A percentile compares a stretch with the other conserved stretches of the same genome.
Conservation (phyloP, 2,888 invertebrate genomes). For the Torymus tubicola region DNA sequence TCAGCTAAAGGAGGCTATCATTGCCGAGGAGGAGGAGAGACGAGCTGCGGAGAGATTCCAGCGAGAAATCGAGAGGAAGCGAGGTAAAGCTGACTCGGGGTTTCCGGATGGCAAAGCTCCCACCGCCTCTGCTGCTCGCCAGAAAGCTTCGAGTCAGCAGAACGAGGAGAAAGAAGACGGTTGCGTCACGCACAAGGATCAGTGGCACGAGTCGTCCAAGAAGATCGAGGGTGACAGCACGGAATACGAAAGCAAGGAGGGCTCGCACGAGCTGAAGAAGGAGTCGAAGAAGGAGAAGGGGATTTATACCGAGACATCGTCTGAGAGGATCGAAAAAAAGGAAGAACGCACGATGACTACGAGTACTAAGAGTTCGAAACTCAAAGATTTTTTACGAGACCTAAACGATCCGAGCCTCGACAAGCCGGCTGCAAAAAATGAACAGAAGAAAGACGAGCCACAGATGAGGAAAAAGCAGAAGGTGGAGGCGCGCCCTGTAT, state of each 20-base stretch:
- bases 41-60: conserved; percentile 63
- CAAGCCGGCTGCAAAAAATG: not conserved
- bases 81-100: not conserved
- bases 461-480: not conserved
- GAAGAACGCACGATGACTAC: conserved; percentile 32
- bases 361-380: conserved; percentile 1
- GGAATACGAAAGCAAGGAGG: conserved; percentile 62
- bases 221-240: conserved; percentile 59
- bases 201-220: conserved; percentile 65
- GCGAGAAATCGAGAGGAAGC: conserved; percentile 51
- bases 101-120: too few relatives aligned
- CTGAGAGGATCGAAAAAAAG: conserved; percentile 57
- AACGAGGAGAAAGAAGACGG: conserved; percentile 12
- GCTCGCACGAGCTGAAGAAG: conserved; percentile 60
- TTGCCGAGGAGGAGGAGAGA: conserved; percentile 69
- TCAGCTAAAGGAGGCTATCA: conserved; percentile 68
- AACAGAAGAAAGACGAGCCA: not conserved
- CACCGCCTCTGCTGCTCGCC: not conserved
- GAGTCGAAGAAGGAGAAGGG: conserved; percentile 59
- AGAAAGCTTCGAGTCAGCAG: conserved; percentile 14
- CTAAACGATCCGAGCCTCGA: conserved; percentile 10
- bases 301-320: conserved; percentile 61
- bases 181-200: conserved; percentile 56
- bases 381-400: conserved; percentile 38
- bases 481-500: conserved; percentile 63